Percentiles rank a stretch among this genome's conserved stretches.
Evolutionary conservation across 2,113 vertebrate species (phyloP).

Genomic region (Mesitornis unicolor): DNA sequence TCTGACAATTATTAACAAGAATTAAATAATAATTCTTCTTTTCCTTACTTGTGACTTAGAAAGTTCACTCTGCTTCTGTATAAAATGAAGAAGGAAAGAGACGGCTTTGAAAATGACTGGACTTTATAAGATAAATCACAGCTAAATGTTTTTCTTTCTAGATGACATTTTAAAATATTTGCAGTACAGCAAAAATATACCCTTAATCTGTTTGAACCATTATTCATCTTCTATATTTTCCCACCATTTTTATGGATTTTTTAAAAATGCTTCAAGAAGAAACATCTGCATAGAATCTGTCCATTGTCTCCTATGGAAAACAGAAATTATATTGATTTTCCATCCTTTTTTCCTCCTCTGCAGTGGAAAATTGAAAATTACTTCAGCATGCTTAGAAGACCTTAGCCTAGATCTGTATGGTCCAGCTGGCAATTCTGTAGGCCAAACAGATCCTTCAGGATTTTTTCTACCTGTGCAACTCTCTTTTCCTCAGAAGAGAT

Average conservation of each 20-base stretch:
- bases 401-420: not conserved
- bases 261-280: not conserved
- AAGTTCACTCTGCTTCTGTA: not conserved
- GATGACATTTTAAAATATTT: not conserved
- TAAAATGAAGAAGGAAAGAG: not conserved
- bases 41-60: not conserved
- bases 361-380: constrained; percentile 21
- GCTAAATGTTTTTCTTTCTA: not conserved
- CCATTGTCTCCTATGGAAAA: constrained; percentile 22
- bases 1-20: not conserved
- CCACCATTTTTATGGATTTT: not conserved
- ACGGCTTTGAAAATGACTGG: not conserved
- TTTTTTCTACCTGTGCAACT: not conserved
- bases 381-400: constrained; percentile 20
- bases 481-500: not conserved
- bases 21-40: not conserved
- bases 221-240: not conserved
- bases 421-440: not conserved
- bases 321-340: constrained; percentile 17
- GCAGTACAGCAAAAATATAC: constrained; percentile 10
- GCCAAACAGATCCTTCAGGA: not conserved
- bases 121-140: not conserved
- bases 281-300: constrained; percentile 38
- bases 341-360: not conserved
- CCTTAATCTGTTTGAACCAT: not conserved